phyloP scores from a whole-genome alignment of 2,888 invertebrate genomes.

The Cephonodes hylas region DNA sequence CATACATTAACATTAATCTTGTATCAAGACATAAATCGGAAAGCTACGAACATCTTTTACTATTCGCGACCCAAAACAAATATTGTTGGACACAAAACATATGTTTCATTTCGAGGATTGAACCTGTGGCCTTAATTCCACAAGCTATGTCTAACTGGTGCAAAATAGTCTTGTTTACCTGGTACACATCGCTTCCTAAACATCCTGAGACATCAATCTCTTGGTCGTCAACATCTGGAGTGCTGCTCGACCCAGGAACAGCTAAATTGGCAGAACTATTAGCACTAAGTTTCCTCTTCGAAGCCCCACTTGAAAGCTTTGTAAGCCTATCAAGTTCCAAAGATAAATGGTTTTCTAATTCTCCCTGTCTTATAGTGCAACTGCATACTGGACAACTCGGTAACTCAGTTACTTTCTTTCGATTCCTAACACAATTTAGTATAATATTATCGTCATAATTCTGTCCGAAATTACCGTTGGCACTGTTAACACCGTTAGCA shows the following conservation, averaged over 20 bases:
- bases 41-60: too few species aligned
- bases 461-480: constrained; percentile 47
- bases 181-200: constrained; percentile 70
- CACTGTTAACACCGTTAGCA: constrained; percentile 55
- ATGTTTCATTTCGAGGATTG: too few species aligned
- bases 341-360: constrained; percentile 90
- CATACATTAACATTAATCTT: too few species aligned
- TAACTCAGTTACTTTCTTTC: constrained; percentile 84
- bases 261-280: constrained; percentile 47
- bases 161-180: constrained; percentile 44
- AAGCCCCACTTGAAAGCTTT: constrained; percentile 55
- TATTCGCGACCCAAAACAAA: too few species aligned
- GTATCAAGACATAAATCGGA: too few species aligned
- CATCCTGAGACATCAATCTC: constrained; percentile 42
- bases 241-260: constrained; percentile 55
- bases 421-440: constrained; percentile 76
- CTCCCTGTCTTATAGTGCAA: constrained; percentile 89
- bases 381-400: constrained; percentile 95
- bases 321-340: constrained; percentile 84
- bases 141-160: not conserved
- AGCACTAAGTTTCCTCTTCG: constrained; percentile 63
- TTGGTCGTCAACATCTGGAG: constrained; percentile 35
- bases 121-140: too few species aligned
- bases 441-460: constrained; percentile 69
- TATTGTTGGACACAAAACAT: too few species aligned